phyloP scores from a whole-genome alignment of 2,113 vertebrate species.

The Rhizomys pruinosus region DNA sequence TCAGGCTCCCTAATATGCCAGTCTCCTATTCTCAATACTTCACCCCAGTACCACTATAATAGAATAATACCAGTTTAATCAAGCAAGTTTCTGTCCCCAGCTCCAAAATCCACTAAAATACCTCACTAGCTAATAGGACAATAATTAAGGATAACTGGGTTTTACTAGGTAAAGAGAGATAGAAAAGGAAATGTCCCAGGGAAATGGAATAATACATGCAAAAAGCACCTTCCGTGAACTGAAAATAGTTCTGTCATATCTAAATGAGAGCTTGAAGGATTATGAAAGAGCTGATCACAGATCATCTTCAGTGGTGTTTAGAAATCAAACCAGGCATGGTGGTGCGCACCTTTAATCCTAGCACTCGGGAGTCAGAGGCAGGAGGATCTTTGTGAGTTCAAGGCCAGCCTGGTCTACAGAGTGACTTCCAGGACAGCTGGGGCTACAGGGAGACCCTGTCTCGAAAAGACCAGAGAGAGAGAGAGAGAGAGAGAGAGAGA shows the following conservation, averaged over 20 bases:
- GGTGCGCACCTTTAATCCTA: too few relatives aligned
- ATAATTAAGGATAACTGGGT: slow-evolving; percentile 32
- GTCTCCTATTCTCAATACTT: slow-evolving; percentile 18
- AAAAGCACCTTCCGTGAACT: neutral
- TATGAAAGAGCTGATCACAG: slow-evolving; percentile 10
- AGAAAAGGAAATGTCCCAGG: neutral
- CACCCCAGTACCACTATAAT: neutral
- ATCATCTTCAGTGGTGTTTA: neutral
- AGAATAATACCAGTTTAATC: slow-evolving; percentile 40
- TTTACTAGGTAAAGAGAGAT: slow-evolving; percentile 40
- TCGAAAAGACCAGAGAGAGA: too few relatives aligned
- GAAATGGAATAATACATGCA: slow-evolving; percentile 33
- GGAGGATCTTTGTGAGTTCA: too few relatives aligned
- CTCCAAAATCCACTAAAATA: neutral
- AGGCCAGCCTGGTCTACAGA: too few relatives aligned
- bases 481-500: too few relatives aligned
- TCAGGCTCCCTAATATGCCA: slow-evolving; percentile 1
- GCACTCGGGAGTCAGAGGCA: too few relatives aligned
- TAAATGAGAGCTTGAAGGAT: slow-evolving; percentile 3
- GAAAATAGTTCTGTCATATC: neutral
- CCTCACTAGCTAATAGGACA: slow-evolving; percentile 19
- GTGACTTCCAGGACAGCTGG: too few relatives aligned
- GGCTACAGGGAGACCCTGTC: too few relatives aligned
- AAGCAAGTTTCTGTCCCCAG: slow-evolving; percentile 15
- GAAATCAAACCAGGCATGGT: too few relatives aligned